Evolutionary conservation across 2,113 vertebrate species (phyloP).

Genomic region (Chamaea fasciata): DNA sequence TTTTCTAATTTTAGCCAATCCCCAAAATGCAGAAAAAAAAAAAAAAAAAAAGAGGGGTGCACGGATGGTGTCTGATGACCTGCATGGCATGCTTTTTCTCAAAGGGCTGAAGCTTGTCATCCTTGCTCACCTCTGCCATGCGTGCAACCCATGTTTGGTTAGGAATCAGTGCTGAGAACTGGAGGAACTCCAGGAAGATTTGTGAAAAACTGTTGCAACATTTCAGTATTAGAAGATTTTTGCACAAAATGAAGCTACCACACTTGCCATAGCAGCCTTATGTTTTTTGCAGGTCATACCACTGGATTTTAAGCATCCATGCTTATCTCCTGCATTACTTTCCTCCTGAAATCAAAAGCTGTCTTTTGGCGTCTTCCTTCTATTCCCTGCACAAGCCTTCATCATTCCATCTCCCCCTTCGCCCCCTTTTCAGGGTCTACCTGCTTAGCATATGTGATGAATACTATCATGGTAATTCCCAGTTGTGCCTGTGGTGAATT

Average conservation of each 20-base stretch:
- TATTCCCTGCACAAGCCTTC: not conserved
- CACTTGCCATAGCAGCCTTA: not conserved
- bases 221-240: not conserved
- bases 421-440: not conserved
- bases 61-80: not conserved
- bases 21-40: not conserved
- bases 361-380: not conserved
- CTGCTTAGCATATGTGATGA: not conserved
- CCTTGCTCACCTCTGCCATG: not conserved
- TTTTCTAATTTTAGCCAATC: not conserved
- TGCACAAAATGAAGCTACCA: not conserved
- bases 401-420: not conserved
- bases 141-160: not conserved
- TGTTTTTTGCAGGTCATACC: not conserved
- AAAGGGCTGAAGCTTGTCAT: not conserved
- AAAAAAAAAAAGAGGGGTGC: too few species aligned
- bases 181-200: not conserved
- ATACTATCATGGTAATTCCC: not conserved
- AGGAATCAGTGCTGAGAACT: not conserved
- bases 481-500: not conserved
- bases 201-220: not conserved
- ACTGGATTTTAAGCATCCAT: not conserved
- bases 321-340: not conserved
- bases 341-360: not conserved
- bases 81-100: not conserved